These are phyloP conservation scores for Crocallis elinguaria DNA, from an alignment of 2,888 invertebrate genomes.

Conservation along the genomic window DNA sequence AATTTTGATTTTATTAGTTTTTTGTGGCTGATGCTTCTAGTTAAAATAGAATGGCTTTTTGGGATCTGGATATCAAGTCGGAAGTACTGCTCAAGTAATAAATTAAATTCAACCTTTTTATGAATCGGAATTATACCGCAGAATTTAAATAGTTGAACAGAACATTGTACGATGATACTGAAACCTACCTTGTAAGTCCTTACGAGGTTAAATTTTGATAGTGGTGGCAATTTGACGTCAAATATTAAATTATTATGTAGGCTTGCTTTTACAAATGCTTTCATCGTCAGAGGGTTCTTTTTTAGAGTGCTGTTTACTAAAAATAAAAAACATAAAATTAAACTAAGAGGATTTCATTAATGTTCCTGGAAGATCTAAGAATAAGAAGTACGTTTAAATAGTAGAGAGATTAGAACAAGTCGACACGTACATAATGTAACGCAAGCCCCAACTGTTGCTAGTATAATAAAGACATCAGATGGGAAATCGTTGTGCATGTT, in stretches of 20 bases:
- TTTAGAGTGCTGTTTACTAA: slow-evolving; percentile 54
- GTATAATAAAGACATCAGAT: slow-evolving; percentile 87
- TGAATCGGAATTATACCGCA: too few relatives aligned
- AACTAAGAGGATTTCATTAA: too few relatives aligned
- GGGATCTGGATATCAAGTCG: too few relatives aligned
- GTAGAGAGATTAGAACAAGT: background rate
- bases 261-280: slow-evolving; percentile 68
- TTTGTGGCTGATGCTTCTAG: too few relatives aligned
- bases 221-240: slow-evolving; percentile 73
- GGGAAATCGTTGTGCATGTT: slow-evolving; percentile 87
- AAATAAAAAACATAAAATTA: slow-evolving; percentile 36
- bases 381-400: too few relatives aligned
- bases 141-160: too few relatives aligned
- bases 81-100: too few relatives aligned
- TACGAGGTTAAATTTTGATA: slow-evolving; percentile 63
- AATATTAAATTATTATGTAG: slow-evolving; percentile 73
- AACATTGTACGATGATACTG: background rate
- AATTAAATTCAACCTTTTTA: background rate
- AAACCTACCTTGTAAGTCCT: slow-evolving; percentile 69
- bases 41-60: too few relatives aligned
- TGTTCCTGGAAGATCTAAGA: too few relatives aligned
- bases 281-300: slow-evolving; percentile 51
- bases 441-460: slow-evolving; percentile 63
- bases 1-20: too few relatives aligned
- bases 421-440: slow-evolving; percentile 58